Evolutionary conservation across 1,140 invertebrate species (phyloP), one percentile per base, ranked within the genome.

Genomic region (Brachionus sp.): DNA sequence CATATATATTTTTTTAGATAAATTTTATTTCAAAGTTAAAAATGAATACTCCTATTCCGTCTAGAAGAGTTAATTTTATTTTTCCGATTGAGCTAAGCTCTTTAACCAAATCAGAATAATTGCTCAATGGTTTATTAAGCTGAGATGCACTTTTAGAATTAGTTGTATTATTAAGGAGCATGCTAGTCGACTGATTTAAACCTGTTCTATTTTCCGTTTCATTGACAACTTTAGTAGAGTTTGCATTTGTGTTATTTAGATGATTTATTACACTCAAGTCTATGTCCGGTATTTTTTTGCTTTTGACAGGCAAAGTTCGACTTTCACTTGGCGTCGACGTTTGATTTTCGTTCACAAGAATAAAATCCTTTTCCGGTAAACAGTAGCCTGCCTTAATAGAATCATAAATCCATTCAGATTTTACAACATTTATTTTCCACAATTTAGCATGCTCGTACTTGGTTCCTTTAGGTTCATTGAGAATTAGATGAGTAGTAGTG

Each of bases 371-470:
- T 77, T 92, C 90, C 12, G 93, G 91, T 39, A 94, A 86, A 12
- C 93, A 92, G 84, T 92, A 93, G 0, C 94, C 93, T 35, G 91
- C 91, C 57, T 91, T 89, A 0, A 93, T 89, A 64, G 93, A 94
- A 25, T 95, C 93, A 84, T 91, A 91, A 39, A 96, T 89, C 95
- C 95, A 97, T 13, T 92, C 89, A 0, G 92, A 90, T 73, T 88
- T 90, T 0, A 95, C 91, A 87, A 93, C 93, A 39, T 92, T 91
- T 85, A 94, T 93, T 82, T 92, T 91, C 88, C 92, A 94, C 84
- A 92, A 91, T 66, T 92, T 87, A 0, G 94, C 95, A 85, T 92
- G 93, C 85, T 92, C 93, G 86, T 93, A 93, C 87, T 97, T 97
- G 66, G 86, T 84, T 37, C 94, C 94, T 83, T 91, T 90, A 2